A percentile compares a stretch with the other conserved stretches of the same genome.
phyloP scores from a whole-genome alignment of 2,888 invertebrate species.

The Athripsodes cinereus region DNA sequence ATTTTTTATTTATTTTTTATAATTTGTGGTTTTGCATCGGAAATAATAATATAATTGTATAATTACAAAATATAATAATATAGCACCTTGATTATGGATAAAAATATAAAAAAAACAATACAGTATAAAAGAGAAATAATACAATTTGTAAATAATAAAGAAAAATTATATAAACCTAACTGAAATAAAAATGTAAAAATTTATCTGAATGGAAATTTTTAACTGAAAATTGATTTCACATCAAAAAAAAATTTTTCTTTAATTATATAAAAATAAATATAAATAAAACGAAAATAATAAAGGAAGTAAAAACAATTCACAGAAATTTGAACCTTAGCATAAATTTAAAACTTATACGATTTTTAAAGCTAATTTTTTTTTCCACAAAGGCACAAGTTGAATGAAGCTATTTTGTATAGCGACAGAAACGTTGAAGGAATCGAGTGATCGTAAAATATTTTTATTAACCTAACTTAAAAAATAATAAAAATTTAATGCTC shows the following conservation, averaged over 20 bases:
- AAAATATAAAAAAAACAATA: slow-evolving; percentile 3
- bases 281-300: no score
- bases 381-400: slow-evolving; percentile 28
- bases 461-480: slow-evolving; percentile 6
- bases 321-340: slow-evolving; percentile 14
- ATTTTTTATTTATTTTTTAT: slow-evolving; percentile 23
- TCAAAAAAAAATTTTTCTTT: neutral
- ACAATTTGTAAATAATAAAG: neutral
- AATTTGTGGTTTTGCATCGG: slow-evolving; percentile 10
- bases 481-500: slow-evolving; percentile 11
- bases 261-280: neutral
- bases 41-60: slow-evolving; percentile 14
- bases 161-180: neutral
- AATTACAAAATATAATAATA: slow-evolving; percentile 11
- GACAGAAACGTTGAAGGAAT: slow-evolving; percentile 18
- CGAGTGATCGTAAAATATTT: slow-evolving; percentile 14
- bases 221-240: slow-evolving; percentile 23
- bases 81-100: slow-evolving; percentile 4
- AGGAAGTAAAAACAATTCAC: slow-evolving; percentile 22
- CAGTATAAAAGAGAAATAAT: neutral
- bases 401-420: slow-evolving; percentile 16
- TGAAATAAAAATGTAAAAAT: slow-evolving; percentile 5
- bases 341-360: no score
- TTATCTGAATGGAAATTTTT: slow-evolving; percentile 9
- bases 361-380: slow-evolving; percentile 24